Base-by-base conservation (phyloP, 2,888 invertebrate species). In the Harpalus rufipes region DNA sequence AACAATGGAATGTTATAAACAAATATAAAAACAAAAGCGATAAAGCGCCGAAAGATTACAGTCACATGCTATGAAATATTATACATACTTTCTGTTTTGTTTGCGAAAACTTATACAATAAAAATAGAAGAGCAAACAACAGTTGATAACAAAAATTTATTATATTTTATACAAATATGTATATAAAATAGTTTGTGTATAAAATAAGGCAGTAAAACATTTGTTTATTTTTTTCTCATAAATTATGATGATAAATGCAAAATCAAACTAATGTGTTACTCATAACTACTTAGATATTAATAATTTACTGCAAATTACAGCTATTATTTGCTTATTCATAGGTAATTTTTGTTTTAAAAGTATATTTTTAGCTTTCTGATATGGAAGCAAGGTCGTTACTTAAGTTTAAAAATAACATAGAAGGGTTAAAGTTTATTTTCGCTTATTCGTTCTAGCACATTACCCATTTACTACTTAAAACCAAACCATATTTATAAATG, bases 61-160 rank as follows among this genome's bases (percentile, higher is more conserved):
- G 68, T 68, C 68, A 68, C 68, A 68, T 68, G 32, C 6, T 14
- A 39, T 18, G 32, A 68, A 68, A 68, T 14, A 39, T 68, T 68
- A 68, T 41, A 32, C n/a, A 68, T 14, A 8, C 16, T 18, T 32
- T 41, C 12, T 41, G 41, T 68, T 68, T 68, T 39, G 68, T 65
- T 59, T 65, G 25, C 18, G 7, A 59, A 63, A 63, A 63, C 7
- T 51, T 18, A 12, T 25, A 25, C 63, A 63, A 61, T 3, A 21
- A 63, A 63, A 63, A 21, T 63, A 63, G 63, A 18, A 63, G 41
- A 68, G 32, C 12, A 32, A 32, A 68, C 16, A 41, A 21, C 6
- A 21, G 5, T 1, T 21, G 68, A 68, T 68, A 68, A 68, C 39
- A 68, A 68, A 41, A 39, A 68, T 68, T 68, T 41, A 68, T 68